Percentiles rank a stretch among this genome's conserved stretches.
These are phyloP conservation scores for Drosophila putrida DNA, from an alignment of 2,888 invertebrate species.

Conservation along the genomic window DNA sequence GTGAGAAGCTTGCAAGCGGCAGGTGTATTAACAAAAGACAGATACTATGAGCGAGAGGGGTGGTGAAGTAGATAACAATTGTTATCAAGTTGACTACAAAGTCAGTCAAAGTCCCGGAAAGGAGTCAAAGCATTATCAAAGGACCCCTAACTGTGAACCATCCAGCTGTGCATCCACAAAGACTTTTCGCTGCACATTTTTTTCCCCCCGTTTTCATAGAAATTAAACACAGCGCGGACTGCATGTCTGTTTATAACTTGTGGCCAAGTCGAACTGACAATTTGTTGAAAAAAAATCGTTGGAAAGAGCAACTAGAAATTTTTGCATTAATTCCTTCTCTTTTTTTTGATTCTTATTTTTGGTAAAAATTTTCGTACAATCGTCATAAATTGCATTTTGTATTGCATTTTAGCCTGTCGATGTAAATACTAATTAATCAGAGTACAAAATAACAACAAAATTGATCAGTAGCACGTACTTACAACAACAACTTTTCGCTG, in stretches of 20 bases:
- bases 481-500: no score
- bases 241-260: background rate
- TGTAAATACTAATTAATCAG: no score
- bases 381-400: no score
- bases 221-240: background rate
- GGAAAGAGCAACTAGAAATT: background rate
- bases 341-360: no score
- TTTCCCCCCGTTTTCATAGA: background rate
- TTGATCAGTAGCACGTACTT: no score
- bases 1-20: slow-evolving; percentile 1
- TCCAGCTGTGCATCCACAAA: slow-evolving; percentile 1
- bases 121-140: background rate
- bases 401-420: no score
- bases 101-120: background rate
- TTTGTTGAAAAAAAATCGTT: background rate
- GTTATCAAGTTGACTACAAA: background rate
- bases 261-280: background rate
- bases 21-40: slow-evolving; percentile 4
- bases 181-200: slow-evolving; percentile 1
- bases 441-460: no score
- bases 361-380: no score
- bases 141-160: background rate
- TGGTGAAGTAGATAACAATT: background rate
- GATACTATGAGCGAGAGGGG: background rate
- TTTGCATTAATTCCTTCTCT: background rate